Conservation (phyloP, 2,888 invertebrate genomes). For the Trimorus sp. region DNA sequence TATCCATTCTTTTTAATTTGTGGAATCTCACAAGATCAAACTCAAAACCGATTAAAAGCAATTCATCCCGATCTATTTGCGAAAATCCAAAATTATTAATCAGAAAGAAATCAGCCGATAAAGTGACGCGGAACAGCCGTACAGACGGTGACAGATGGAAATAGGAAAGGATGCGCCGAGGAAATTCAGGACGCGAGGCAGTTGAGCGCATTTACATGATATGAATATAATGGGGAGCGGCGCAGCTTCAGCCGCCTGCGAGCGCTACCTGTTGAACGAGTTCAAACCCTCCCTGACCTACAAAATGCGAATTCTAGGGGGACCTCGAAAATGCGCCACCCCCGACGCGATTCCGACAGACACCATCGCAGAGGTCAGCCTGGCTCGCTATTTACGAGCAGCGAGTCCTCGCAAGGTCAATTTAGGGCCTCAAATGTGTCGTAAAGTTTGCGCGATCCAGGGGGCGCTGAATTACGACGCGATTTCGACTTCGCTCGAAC, state of each 20-base stretch:
- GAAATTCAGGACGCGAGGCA: constrained; percentile 65
- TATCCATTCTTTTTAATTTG: too few species aligned
- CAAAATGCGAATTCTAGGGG: constrained; percentile 68
- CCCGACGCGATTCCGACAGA: not conserved
- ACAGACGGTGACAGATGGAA: not conserved
- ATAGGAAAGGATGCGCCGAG: constrained; percentile 43
- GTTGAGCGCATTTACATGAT: constrained; percentile 80
- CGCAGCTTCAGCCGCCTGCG: constrained; percentile 70
- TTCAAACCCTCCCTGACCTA: constrained; percentile 78
- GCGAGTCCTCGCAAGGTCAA: constrained; percentile 6
- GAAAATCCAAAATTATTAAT: too few species aligned
- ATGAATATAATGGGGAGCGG: constrained; percentile 81
- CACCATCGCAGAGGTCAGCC: constrained; percentile 15
- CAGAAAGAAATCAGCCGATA: too few species aligned
- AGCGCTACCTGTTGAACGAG: constrained; percentile 80
- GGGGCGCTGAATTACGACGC: constrained; percentile 1
- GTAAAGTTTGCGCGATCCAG: not conserved
- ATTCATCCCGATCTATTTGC: too few species aligned
- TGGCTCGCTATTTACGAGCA: constrained; percentile 20
- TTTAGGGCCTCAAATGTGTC: constrained; percentile 5
- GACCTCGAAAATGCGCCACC: constrained; percentile 46
- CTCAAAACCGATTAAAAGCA: too few species aligned
- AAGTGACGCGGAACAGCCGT: too few species aligned
- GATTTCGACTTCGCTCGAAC: too few species aligned
- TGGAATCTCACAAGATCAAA: too few species aligned